Evolutionary conservation across 2,113 vertebrate genomes (phyloP).

Genomic region (Alethe castanea): DNA sequence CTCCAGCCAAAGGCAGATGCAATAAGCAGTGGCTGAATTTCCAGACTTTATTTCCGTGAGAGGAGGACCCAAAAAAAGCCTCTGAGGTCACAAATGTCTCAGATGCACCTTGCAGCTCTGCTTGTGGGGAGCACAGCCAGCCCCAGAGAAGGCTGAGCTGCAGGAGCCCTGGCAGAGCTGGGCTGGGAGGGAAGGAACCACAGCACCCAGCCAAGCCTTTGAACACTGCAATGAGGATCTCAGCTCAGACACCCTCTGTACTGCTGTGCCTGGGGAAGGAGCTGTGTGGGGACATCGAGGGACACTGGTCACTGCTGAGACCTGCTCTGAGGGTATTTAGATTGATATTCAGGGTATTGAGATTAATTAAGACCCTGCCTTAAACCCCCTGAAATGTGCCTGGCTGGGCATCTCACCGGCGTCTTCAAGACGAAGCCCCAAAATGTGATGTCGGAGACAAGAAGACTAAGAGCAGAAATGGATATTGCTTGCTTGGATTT

Average conservation of each 20-base stretch:
- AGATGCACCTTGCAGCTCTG: not conserved
- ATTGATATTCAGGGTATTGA: not conserved
- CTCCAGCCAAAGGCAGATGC: not conserved
- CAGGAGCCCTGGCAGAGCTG: fast-evolving
- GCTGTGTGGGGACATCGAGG: fast-evolving
- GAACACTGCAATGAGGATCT: not conserved
- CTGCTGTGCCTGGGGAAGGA: fast-evolving
- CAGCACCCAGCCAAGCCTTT: fast-evolving
- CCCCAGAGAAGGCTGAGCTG: fast-evolving
- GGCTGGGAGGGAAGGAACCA: not conserved
- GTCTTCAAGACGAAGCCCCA: not conserved
- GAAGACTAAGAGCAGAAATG: not conserved
- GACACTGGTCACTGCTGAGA: not conserved
- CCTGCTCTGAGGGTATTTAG: not conserved
- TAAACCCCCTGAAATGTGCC: not conserved
- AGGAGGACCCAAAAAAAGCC: not conserved
- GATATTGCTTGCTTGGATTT: not conserved
- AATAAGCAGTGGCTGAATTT: not conserved
- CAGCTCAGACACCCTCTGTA: not conserved
- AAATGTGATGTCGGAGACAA: not conserved
- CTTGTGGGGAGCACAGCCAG: fast-evolving
- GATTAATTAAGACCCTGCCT: not conserved
- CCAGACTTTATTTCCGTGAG: not conserved
- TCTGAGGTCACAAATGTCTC: not conserved
- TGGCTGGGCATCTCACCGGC: not conserved